phyloP scores from a whole-genome alignment of 2,113 vertebrate genomes.

The Haemorhous mexicanus region DNA sequence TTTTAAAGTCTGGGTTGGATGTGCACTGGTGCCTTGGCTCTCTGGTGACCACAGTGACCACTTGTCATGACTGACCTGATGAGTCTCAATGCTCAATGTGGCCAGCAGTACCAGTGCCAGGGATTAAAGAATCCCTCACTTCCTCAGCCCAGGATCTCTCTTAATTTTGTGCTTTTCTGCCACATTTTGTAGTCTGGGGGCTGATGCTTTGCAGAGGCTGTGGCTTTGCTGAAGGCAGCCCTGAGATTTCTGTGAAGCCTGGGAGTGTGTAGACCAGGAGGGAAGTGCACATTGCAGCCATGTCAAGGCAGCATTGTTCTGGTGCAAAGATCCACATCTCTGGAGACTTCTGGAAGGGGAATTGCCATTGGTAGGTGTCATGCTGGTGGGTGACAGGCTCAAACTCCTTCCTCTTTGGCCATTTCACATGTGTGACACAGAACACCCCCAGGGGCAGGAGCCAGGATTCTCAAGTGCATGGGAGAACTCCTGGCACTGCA shows the following conservation, averaged over 20 bases:
- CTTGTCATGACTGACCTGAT: not conserved
- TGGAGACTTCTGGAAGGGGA: not conserved
- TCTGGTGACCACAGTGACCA: not conserved
- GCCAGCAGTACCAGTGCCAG: not conserved
- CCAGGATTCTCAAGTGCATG: rapidly evolving
- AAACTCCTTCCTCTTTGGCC: rapidly evolving
- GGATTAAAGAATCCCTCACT: not conserved
- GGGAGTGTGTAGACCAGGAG: not conserved
- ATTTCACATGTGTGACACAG: not conserved
- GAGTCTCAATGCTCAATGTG: rapidly evolving
- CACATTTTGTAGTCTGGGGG: not conserved
- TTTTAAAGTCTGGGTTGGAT: not conserved
- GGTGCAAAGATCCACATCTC: not conserved
- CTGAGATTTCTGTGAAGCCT: not conserved
- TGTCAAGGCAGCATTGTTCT: not conserved
- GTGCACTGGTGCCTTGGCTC: not conserved
- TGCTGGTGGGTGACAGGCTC: no score
- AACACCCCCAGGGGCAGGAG: not conserved
- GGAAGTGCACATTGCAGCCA: not conserved
- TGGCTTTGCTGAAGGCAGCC: not conserved
- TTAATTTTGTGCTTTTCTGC: not conserved
- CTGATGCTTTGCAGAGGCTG: not conserved
- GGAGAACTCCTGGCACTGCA: not conserved
- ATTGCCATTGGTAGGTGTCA: no score
- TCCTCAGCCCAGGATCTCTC: not conserved